Evolutionary conservation across 2,113 vertebrate genomes (phyloP), one percentile per base, ranked within the genome.

Genomic region (Charina bottae): DNA sequence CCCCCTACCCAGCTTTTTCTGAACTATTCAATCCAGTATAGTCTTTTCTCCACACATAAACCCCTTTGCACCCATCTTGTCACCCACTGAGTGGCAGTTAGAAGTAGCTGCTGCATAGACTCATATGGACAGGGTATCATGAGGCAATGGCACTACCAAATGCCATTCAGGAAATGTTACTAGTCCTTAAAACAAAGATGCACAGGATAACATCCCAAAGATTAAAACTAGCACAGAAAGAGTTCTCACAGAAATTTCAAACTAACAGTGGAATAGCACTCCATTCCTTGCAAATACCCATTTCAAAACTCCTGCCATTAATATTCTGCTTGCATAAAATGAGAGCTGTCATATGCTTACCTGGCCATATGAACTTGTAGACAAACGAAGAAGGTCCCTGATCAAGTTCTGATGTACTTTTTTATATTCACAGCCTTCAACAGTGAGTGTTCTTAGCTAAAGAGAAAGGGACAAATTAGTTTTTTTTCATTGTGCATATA

Each of bases 301-400:
- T 12, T 78, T 78, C 33, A 89, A 91, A 33, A 12, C 23, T n/a
- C 58, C 26, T 9, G 17, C 56, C 21, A 26, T 54, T 78, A 60
- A 83, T 24, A 53, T 53, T 28, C 23, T 13, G 9, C 26, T 49
- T 55, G 4, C 21, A 21, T 3, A 37, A 54, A 87, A 88, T 54
- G 24, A 2, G 33, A 42, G 19, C 33, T 1, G 1, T 2, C 24
- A 83, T 13, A 46, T 60, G 10, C 93, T 97, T 96, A 99, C 99
- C 97, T 99, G 99, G 95, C 99, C 99, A 83, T 99, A 99, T 0
- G 98, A 98, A 97, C 99, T 99, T 26, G 99, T 99, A 49, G 99
- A 99, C 93, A 99, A 97, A 72, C 98, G 98, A 62, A 99, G 93
- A 88, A 99, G 98, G 95, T 99, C 99, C 95, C 97, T 98, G 96